Evolutionary conservation across 2,113 vertebrate genomes (phyloP).

Genomic region (Thalassarche chlororhynchos): DNA sequence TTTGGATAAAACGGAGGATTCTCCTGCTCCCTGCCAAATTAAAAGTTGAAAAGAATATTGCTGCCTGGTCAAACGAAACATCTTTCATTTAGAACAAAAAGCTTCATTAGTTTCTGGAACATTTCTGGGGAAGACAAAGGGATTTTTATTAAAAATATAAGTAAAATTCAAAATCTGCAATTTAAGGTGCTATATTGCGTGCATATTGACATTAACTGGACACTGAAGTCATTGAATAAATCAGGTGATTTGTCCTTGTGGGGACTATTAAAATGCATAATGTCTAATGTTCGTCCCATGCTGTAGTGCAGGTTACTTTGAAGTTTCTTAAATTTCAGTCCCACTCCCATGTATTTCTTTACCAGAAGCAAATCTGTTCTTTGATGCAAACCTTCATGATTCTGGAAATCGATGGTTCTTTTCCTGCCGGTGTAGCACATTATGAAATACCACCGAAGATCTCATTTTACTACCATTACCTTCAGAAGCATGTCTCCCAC

Average conservation of each 20-base stretch:
- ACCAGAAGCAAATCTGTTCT: background rate
- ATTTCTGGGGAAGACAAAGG: background rate
- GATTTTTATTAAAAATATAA: background rate
- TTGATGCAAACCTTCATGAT: background rate
- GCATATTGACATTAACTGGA: background rate
- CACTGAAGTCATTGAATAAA: background rate
- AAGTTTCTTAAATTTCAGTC: background rate
- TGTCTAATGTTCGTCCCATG: background rate
- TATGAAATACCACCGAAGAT: background rate
- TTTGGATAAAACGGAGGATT: background rate
- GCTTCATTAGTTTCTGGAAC: background rate
- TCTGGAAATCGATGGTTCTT: rapidly evolving
- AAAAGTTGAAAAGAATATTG: background rate
- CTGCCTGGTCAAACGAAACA: background rate
- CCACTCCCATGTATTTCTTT: background rate
- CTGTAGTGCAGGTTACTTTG: background rate
- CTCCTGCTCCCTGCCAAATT: background rate
- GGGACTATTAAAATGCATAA: background rate
- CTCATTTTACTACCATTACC: background rate
- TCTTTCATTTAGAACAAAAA: background rate
- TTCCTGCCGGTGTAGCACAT: background rate
- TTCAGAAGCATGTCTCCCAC: background rate
- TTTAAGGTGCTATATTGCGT: background rate
- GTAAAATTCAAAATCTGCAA: background rate
- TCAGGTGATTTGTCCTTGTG: background rate